A percentile compares a stretch with the other conserved stretches of the same genome.
phyloP scores from a whole-genome alignment of 2,113 vertebrate species.

The Sander lucioperca region DNA sequence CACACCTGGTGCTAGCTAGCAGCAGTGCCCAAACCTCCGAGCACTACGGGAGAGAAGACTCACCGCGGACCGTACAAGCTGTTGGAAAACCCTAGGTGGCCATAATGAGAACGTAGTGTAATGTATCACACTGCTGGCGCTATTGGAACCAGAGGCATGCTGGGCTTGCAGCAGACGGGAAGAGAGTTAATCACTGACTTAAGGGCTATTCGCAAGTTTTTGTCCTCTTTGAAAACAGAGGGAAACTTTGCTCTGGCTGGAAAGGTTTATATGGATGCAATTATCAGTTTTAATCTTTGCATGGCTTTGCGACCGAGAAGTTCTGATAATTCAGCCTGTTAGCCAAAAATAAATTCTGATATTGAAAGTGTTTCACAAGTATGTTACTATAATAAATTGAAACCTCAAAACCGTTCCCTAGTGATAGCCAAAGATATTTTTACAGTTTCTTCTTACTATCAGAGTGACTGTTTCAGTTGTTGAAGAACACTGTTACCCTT shows the following conservation, averaged over 20 bases:
- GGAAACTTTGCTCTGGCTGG: constrained; percentile 22
- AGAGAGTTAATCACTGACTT: constrained; percentile 72
- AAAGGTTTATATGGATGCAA: neutral
- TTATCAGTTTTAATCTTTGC: neutral
- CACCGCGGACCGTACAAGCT: constrained; percentile 71
- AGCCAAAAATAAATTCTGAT: neutral
- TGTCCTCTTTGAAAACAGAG: constrained; percentile 40
- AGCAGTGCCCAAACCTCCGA: constrained; percentile 63
- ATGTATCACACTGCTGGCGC: constrained; percentile 69
- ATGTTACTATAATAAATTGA: neutral
- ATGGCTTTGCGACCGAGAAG: neutral
- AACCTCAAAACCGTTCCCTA: neutral
- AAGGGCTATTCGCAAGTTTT: constrained; percentile 61
- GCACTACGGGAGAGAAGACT: constrained; percentile 59
- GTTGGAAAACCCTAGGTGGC: constrained; percentile 70
- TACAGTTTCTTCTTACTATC: neutral
- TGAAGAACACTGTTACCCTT: neutral
- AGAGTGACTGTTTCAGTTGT: neutral
- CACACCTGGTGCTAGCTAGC: constrained; percentile 69
- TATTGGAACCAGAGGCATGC: constrained; percentile 63
- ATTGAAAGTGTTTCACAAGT: neutral
- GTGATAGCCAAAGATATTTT: neutral
- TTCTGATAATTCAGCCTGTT: neutral
- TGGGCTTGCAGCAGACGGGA: constrained; percentile 57
- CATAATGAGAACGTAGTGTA: constrained; percentile 63